Base-by-base conservation (phyloP, 2,888 invertebrate genomes). In the Cataglyphis livida region DNA sequence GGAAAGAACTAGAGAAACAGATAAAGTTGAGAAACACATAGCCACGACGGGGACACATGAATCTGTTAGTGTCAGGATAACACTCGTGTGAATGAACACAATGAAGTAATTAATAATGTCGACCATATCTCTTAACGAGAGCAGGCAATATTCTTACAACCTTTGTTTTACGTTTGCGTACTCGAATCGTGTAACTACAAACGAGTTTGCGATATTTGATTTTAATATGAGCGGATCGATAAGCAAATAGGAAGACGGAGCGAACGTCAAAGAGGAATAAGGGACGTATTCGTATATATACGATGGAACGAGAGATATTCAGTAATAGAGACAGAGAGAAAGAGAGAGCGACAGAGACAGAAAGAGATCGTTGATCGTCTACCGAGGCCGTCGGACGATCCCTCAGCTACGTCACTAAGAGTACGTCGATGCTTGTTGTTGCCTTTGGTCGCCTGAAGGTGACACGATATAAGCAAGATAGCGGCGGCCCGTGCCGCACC, bases 391-490 rank as follows among this genome's bases (percentile, higher is more conserved):
- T 94, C 94, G 89, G 94, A 93, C 89, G 94, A 94, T 92, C 94
- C 94, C 92, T 94, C 94, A 92, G 94, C 94, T 85, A 94, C 94
- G 91, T 94, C 94, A 91, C 94, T 94, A 93, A 94, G 94, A 92
- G 94, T 93, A 91, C 94, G 93, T 89, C 94, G 94, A 88, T 94
- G 94, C 91, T 93, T 94, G 91, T 92, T 93, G 84, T 91, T 92
- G 88, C 91, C 91, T 87, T 92, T 92, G 90, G 91, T 92, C 83
- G 93, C 92, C 91, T 94, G 94, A 90, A 97, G 96, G 96, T 97
- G 97, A 96, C 97, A 97, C 96, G 98, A 98, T 96, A 98, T 97
- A 96, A 98, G 97, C 97, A 98, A 98, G 97, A 98, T 98, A 97
- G 98, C 98, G 96, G 98, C 98, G 96, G 97, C 96, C 95, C 98